phyloP scores from a whole-genome alignment of 1,140 invertebrate genomes.

The Camponotus pennsylvanicus region DNA sequence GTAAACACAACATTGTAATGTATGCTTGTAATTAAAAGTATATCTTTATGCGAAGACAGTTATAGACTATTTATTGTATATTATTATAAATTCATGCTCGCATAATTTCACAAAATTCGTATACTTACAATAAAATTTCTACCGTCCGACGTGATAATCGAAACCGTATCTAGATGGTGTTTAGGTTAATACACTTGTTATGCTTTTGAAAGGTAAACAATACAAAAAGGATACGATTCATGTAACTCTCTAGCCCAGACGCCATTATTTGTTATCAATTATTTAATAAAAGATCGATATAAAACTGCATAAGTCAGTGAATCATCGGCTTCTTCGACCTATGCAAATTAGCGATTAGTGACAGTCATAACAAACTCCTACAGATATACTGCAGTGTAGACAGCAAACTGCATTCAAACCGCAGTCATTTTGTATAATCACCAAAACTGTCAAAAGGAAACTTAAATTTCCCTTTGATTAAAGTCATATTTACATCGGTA shows the following conservation, averaged over 20 bases:
- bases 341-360: background rate
- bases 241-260: conserved; percentile 93
- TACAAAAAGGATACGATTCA: conserved; percentile 92
- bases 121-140: conserved; percentile 96
- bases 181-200: conserved; percentile 76
- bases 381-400: too few species aligned
- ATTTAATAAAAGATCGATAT: conserved; percentile 19
- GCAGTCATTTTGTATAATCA: too few species aligned
- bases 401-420: too few species aligned
- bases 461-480: too few species aligned
- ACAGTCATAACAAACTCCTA: too few species aligned
- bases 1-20: background rate
- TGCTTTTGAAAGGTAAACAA: conserved; percentile 49
- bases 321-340: background rate
- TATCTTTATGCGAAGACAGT: background rate
- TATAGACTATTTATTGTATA: too few species aligned
- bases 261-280: conserved; percentile 88
- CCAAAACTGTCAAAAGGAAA: too few species aligned
- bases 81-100: background rate
- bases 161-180: conserved; percentile 92
- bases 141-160: conserved; percentile 97
- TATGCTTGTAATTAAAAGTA: background rate
- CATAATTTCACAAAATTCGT: background rate
- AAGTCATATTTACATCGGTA: too few species aligned
- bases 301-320: conserved; percentile 9